Percentiles rank a stretch among this genome's conserved stretches.
Evolutionary conservation across 2,888 invertebrate genomes (phyloP).

Genomic region (Emmelina monodactyla): DNA sequence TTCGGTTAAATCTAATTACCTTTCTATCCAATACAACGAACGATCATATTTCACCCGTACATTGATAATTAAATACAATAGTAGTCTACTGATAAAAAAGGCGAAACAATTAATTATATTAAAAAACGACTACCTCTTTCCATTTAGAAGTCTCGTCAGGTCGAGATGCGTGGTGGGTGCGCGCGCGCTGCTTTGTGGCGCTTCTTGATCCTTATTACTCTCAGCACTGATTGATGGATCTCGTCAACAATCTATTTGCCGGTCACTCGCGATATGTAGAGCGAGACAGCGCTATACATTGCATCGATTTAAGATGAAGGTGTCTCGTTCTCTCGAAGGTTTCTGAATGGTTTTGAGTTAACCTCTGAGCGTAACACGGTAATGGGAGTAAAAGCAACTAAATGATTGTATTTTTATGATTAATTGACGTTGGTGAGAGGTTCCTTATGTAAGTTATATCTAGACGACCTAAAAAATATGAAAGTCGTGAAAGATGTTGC

Average conservation of each 20-base stretch:
- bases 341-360: constrained; percentile 3
- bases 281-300: background rate
- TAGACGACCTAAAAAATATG: no score
- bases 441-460: no score
- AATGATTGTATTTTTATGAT: constrained; percentile 15
- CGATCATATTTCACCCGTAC: no score
- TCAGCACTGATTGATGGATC: constrained; percentile 46
- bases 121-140: constrained; percentile 1
- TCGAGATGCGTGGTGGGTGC: constrained; percentile 19
- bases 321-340: background rate
- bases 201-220: constrained; percentile 53
- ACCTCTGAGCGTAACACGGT: constrained; percentile 17
- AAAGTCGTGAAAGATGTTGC: no score
- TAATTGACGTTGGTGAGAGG: constrained; percentile 11
- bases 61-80: constrained; percentile 1
- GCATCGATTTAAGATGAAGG: background rate
- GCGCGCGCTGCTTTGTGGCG: constrained; percentile 39
- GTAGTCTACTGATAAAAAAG: background rate
- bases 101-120: background rate
- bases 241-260: constrained; percentile 2
- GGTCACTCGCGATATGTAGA: background rate
- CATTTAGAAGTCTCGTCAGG: background rate
- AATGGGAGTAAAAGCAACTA: constrained; percentile 11
- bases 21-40: no score
- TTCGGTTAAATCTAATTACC: no score